A percentile compares a stretch with the other conserved stretches of the same genome.
These are phyloP conservation scores for Poeciliopsis turneri DNA, from an alignment of 2,797 vertebrate species.

Conservation along the genomic window DNA sequence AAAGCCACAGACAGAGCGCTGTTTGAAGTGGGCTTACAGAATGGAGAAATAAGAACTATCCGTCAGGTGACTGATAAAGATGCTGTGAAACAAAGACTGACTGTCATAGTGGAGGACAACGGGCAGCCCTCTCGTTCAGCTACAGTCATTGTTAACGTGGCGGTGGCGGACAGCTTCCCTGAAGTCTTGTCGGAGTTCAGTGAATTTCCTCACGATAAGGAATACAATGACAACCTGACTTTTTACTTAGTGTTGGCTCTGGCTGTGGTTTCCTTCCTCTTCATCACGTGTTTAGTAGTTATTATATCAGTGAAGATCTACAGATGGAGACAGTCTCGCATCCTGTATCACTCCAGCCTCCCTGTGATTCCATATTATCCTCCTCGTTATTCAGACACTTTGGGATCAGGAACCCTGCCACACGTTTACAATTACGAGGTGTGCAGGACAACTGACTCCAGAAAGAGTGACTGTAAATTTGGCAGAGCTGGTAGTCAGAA, in stretches of 20 bases:
- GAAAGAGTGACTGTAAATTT: not conserved
- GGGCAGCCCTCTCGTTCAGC: conserved; percentile 36
- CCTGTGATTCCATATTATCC: conserved; percentile 43
- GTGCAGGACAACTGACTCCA: not conserved
- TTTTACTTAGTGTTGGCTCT: too few species aligned
- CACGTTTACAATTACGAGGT: not conserved
- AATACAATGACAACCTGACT: too few species aligned
- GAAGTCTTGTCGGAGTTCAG: too few species aligned
- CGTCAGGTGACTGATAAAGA: conserved; percentile 68
- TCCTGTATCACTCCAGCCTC: conserved; percentile 12
- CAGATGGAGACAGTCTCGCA: conserved; percentile 38
- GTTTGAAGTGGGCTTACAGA: too few species aligned
- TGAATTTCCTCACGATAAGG: too few species aligned
- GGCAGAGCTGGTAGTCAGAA: not conserved
- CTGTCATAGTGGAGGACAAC: conserved; percentile 42
- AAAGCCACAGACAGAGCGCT: conserved; percentile 76
- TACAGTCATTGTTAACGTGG: too few species aligned
- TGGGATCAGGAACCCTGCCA: conserved; percentile 37
- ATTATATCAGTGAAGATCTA: conserved; percentile 36
- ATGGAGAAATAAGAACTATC: conserved; percentile 74
- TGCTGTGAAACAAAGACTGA: conserved; percentile 52
- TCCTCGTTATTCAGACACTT: conserved; percentile 45
- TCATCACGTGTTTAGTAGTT: too few species aligned
- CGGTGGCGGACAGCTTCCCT: too few species aligned
- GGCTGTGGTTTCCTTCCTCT: too few species aligned